phyloP scores from a whole-genome alignment of 2,888 invertebrate genomes.

The Callyntrura sp. region DNA sequence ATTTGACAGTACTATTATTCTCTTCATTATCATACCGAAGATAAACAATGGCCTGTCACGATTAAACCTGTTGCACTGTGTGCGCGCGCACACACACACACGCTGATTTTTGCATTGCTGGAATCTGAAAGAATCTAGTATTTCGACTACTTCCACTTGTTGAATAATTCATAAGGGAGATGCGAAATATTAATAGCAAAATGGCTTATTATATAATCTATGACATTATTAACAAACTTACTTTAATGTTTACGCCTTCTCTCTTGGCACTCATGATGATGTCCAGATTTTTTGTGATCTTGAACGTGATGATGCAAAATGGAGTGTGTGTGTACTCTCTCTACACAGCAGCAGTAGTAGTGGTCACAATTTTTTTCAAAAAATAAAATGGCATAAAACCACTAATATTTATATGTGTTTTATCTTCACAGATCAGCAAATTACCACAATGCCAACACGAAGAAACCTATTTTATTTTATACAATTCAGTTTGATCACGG shows the following conservation, averaged over 20 bases:
- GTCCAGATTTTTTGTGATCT: slow-evolving; percentile 19
- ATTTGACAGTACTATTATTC: neutral
- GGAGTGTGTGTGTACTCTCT: neutral
- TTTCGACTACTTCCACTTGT: slow-evolving; percentile 31
- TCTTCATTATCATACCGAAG: neutral
- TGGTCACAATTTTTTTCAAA: slow-evolving; percentile 19
- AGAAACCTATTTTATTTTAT: neutral
- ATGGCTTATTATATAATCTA: neutral
- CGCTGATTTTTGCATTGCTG: neutral
- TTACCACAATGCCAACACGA: neutral
- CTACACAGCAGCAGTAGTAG: neutral
- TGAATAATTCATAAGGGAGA: slow-evolving; percentile 31
- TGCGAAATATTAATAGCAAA: neutral
- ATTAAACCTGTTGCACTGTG: neutral
- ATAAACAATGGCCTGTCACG: slow-evolving; percentile 4
- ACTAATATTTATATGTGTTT: neutral
- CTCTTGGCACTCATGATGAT: slow-evolving; percentile 22
- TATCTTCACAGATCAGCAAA: slow-evolving; percentile 4
- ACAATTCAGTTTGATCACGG: slow-evolving; percentile 20
- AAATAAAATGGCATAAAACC: slow-evolving; percentile 12
- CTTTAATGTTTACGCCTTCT: neutral
- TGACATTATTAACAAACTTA: slow-evolving; percentile 22
- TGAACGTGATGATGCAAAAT: slow-evolving; percentile 19
- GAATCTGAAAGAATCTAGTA: slow-evolving; percentile 29
- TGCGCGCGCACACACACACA: neutral